These are phyloP conservation scores for Tipula vernalis DNA, from an alignment of 2,888 invertebrate species.

Conservation along the genomic window DNA sequence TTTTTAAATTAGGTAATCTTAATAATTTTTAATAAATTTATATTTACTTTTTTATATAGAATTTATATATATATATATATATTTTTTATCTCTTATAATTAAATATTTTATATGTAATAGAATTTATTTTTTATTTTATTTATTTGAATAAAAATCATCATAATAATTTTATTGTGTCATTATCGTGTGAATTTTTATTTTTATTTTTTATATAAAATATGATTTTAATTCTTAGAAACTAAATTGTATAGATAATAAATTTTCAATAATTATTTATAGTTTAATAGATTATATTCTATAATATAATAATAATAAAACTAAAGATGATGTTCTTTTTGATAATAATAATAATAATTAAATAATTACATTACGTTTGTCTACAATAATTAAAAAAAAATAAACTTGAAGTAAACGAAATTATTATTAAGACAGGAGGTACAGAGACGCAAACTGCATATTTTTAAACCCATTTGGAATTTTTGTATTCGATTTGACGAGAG, in stretches of 20 bases:
- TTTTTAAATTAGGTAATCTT: not conserved
- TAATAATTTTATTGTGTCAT: conserved; percentile 6
- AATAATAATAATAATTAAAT: not conserved
- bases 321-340: not conserved
- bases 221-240: not conserved
- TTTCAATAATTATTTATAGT: not conserved
- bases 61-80: not conserved
- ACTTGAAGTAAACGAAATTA: not conserved
- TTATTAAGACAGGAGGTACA: not conserved
- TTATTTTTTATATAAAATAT: conserved; percentile 5
- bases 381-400: not conserved
- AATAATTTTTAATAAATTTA: not conserved
- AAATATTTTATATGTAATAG: not conserved
- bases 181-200: conserved; percentile 1
- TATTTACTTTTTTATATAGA: not conserved
- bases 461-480: not conserved
- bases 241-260: not conserved
- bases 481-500: not conserved
- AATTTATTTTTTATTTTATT: not conserved
- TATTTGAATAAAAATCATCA: conserved; percentile 7
- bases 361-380: not conserved
- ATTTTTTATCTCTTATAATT: not conserved
- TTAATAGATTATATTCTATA: not conserved
- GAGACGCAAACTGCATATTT: not conserved
- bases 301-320: not conserved